phyloP scores from a whole-genome alignment of 2,797 vertebrate genomes.

The Micromesistius poutassou region DNA sequence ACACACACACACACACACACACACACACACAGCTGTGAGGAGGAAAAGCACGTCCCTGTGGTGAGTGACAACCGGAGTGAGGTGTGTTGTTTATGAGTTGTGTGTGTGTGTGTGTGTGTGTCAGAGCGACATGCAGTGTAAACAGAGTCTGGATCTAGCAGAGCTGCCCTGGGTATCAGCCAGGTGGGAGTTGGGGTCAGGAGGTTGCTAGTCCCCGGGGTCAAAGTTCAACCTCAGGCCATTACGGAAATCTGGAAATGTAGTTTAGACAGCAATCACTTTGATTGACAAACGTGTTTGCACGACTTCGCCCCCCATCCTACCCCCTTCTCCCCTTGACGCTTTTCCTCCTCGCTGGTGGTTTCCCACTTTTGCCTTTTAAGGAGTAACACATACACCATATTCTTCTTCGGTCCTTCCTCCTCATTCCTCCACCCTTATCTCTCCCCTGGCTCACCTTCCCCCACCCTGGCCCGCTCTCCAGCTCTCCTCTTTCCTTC shows the following conservation, averaged over 20 bases:
- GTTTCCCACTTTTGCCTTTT: constrained; percentile 41
- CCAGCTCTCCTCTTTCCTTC: constrained; percentile 54
- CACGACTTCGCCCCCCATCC: constrained; percentile 1
- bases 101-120: background rate
- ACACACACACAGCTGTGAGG: constrained; percentile 11
- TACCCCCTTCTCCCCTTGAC: background rate
- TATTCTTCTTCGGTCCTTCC: constrained; percentile 4
- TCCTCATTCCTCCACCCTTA: constrained; percentile 9
- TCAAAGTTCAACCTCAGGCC: constrained; percentile 41
- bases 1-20: background rate
- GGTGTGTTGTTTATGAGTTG: constrained; percentile 2
- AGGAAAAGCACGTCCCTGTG: constrained; percentile 30
- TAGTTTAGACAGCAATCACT: constrained; percentile 24
- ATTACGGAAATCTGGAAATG: constrained; percentile 48
- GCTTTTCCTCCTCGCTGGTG: constrained; percentile 30
- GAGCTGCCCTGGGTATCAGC: constrained; percentile 16
- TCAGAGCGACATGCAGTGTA: constrained; percentile 34
- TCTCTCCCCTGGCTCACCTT: constrained; percentile 5
- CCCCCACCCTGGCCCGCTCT: constrained; percentile 25
- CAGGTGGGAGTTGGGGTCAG: constrained; percentile 37
- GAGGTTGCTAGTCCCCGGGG: constrained; percentile 27
- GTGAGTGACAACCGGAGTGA: constrained; percentile 20
- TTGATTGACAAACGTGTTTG: constrained; percentile 23
- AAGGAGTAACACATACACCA: background rate
- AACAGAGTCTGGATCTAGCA: constrained; percentile 42